Conservation (phyloP, 2,113 vertebrate species). For the Felis chaus region DNA sequence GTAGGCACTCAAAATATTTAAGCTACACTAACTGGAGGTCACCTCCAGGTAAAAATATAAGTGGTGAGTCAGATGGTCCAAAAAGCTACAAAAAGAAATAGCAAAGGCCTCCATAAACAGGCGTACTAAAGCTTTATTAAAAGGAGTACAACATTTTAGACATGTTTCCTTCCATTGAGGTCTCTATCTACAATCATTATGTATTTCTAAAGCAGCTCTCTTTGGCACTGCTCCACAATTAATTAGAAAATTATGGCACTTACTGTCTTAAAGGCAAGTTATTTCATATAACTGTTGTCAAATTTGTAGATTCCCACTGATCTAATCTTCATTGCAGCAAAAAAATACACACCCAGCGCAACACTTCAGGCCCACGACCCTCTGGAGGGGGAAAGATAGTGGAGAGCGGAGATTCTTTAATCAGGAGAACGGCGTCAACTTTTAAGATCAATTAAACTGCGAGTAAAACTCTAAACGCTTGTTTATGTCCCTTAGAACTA, state of each 20-base stretch:
- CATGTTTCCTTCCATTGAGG: background rate
- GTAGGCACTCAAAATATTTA: background rate
- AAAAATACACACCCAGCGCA: background rate
- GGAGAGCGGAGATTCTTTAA: background rate
- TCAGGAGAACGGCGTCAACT: background rate
- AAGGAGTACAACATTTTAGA: background rate
- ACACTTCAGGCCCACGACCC: background rate
- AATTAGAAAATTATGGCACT: constrained; percentile 61
- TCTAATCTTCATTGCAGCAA: constrained; percentile 31
- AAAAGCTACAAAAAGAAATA: background rate
- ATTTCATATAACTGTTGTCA: constrained; percentile 37
- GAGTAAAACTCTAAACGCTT: background rate
- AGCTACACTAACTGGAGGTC: background rate
- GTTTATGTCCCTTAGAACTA: background rate
- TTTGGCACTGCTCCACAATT: constrained; percentile 56
- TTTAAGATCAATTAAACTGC: background rate
- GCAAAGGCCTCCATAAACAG: background rate
- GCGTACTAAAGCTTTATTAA: background rate
- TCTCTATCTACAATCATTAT: constrained; percentile 10
- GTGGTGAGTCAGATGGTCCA: background rate
- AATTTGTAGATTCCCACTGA: constrained; percentile 37
- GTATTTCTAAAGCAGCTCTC: constrained; percentile 52
- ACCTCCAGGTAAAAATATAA: background rate
- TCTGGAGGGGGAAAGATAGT: background rate
- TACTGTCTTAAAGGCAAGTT: constrained; percentile 38